Conservation (phyloP, 2,113 vertebrate species). For the Theropithecus gelada region DNA sequence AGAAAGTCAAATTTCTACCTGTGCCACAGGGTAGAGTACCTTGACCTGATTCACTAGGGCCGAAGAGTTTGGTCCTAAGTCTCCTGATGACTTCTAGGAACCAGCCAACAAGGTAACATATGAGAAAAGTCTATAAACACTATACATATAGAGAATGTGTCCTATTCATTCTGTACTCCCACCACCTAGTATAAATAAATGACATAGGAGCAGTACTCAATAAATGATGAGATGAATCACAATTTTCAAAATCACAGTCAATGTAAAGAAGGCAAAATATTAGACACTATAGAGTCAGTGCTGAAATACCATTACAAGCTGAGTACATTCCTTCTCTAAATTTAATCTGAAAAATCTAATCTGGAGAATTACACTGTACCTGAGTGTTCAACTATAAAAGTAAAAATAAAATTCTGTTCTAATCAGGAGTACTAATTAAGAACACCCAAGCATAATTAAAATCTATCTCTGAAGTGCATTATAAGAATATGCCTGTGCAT, state of each 20-base stretch:
- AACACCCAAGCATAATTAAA: neutral
- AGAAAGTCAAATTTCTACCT: slow-evolving; percentile 9
- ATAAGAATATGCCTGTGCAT: neutral
- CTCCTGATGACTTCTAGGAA: slow-evolving; percentile 22
- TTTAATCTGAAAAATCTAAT: slow-evolving; percentile 29
- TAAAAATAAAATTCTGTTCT: slow-evolving; percentile 16
- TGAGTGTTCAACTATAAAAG: neutral
- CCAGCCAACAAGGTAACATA: neutral
- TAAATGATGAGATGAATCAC: neutral
- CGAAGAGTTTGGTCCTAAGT: slow-evolving; percentile 24
- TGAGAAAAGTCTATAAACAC: neutral
- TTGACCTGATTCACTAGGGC: neutral
- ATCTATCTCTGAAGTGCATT: neutral
- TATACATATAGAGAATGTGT: neutral
- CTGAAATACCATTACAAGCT: neutral
- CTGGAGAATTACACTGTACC: neutral
- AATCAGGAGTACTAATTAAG: neutral
- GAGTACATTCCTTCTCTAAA: slow-evolving; percentile 24
- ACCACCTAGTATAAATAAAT: neutral
- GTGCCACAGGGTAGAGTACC: neutral
- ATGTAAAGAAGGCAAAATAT: neutral
- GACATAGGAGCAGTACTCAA: neutral
- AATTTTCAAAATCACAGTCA: slow-evolving; percentile 21
- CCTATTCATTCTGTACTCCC: neutral
- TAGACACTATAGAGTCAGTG: neutral